Evolutionary conservation across 2,888 invertebrate genomes (phyloP).

Genomic region (Hemicrepidius hirtus): DNA sequence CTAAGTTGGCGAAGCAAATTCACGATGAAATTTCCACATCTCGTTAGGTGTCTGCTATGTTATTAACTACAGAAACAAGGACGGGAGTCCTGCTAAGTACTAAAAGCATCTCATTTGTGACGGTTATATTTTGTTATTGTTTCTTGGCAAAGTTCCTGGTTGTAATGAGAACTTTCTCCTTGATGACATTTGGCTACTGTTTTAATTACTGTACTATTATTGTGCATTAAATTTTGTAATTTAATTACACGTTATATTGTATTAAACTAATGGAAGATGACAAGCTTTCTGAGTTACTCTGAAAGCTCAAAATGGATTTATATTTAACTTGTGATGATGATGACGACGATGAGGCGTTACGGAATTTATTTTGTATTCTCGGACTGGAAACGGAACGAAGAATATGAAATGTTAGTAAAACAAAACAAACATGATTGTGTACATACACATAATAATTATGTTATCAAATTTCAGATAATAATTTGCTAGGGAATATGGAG

Average conservation of each 20-base stretch:
- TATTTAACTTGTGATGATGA: neutral
- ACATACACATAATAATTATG: too few relatives aligned
- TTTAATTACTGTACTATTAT: constrained; percentile 30
- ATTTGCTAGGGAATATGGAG: neutral
- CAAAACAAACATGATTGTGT: too few relatives aligned
- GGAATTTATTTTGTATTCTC: neutral
- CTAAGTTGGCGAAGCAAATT: constrained; percentile 54
- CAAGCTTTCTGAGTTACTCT: constrained; percentile 12
- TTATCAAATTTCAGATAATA: neutral
- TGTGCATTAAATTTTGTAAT: constrained; percentile 31
- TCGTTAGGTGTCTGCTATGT: constrained; percentile 52
- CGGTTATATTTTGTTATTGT: constrained; percentile 32
- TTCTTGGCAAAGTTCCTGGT: constrained; percentile 31
- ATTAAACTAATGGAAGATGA: constrained; percentile 31
- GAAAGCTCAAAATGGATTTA: constrained; percentile 16
- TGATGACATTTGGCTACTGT: constrained; percentile 35
- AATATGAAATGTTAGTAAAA: too few relatives aligned
- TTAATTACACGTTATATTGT: constrained; percentile 25
- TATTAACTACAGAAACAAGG: constrained; percentile 47
- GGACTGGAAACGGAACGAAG: too few relatives aligned
- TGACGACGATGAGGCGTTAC: neutral
- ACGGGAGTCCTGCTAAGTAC: constrained; percentile 13
- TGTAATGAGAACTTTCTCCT: constrained; percentile 15
- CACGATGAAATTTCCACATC: constrained; percentile 52
- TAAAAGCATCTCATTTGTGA: constrained; percentile 31